Conservation (phyloP, 2,797 vertebrate genomes). For the Pipistrellus pipistrellus region DNA sequence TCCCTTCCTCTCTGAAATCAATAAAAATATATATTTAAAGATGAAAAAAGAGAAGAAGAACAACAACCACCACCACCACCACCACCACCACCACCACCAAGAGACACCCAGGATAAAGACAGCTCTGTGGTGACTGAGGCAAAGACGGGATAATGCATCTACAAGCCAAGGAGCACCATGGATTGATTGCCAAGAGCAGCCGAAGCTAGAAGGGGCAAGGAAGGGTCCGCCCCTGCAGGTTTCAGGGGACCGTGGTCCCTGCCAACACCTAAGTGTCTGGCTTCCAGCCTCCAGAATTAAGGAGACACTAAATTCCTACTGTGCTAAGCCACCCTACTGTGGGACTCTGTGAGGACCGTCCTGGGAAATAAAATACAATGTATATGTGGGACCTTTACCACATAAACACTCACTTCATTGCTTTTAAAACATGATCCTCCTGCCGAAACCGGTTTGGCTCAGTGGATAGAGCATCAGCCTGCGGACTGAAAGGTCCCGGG, state of each 20-base stretch:
- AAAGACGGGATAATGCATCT: background rate
- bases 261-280: background rate
- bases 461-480: too few relatives aligned
- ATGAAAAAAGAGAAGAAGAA: too few relatives aligned
- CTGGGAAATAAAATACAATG: background rate
- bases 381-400: background rate
- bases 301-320: background rate
- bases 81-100: background rate
- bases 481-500: too few relatives aligned
- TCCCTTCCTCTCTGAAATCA: too few relatives aligned
- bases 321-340: background rate
- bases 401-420: background rate
- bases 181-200: background rate
- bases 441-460: too few relatives aligned
- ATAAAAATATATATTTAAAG: background rate
- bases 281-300: background rate
- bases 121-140: background rate
- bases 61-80: too few relatives aligned
- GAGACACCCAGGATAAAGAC: background rate
- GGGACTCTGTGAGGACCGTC: background rate
- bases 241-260: background rate
- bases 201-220: background rate
- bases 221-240: background rate
- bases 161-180: background rate
- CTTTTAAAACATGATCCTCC: conserved; percentile 31